Conservation (phyloP, 1,140 invertebrate genomes). For the Diorhabda carinulata region DNA sequence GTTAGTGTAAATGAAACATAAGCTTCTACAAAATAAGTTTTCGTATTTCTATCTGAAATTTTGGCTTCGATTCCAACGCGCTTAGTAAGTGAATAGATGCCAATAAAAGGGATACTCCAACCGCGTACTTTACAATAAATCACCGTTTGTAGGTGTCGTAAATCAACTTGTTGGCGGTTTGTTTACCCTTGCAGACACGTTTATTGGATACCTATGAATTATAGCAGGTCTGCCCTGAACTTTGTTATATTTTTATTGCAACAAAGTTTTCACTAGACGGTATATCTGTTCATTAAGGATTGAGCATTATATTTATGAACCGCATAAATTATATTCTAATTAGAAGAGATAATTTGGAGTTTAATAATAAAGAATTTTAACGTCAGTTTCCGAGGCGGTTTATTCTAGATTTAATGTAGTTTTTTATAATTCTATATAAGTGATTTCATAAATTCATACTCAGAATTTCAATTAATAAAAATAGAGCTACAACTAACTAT, state of each 20-base stretch:
- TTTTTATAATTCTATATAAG: too few species aligned
- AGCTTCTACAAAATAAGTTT: too few species aligned
- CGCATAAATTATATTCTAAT: conserved; percentile 25
- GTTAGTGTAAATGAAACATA: too few species aligned
- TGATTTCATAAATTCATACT: too few species aligned
- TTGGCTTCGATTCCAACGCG: too few species aligned
- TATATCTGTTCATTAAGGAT: conserved; percentile 30
- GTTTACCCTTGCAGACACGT: conserved; percentile 35
- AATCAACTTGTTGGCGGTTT: conserved; percentile 36
- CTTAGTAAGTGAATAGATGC: too few species aligned
- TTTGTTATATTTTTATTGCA: conserved; percentile 40
- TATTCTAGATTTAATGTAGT: too few species aligned
- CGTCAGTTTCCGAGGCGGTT: too few species aligned
- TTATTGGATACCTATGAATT: conserved; percentile 35
- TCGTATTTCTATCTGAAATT: too few species aligned
- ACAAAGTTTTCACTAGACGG: conserved; percentile 28
- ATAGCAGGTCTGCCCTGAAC: conserved; percentile 31
- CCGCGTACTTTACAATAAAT: background rate
- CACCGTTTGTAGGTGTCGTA: conserved; percentile 20
- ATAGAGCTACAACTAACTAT: too few species aligned
- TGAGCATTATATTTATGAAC: conserved; percentile 24
- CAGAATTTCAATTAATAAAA: too few species aligned
- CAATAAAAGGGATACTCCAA: too few species aligned
- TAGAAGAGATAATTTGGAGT: conserved; percentile 29
- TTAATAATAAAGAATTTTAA: background rate